Percentiles rank a stretch among this genome's conserved stretches.
phyloP scores from a whole-genome alignment of 1,140 invertebrate genomes.

The Trialeurodes vaporariorum region DNA sequence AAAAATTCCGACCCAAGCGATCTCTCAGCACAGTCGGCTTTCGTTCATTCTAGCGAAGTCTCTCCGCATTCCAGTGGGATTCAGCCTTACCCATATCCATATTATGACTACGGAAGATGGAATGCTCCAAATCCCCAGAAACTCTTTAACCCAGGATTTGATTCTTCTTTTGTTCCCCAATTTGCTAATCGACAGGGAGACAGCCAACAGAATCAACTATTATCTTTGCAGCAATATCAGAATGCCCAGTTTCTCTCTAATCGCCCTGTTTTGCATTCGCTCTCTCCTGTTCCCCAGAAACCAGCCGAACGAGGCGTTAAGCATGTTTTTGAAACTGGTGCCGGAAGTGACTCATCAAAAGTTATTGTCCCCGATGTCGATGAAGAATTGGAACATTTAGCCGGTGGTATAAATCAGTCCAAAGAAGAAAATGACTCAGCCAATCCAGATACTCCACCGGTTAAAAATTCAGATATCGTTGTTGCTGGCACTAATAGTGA shows the following conservation, averaged over 20 bases:
- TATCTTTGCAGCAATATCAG: neutral
- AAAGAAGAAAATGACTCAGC: neutral
- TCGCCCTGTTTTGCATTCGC: neutral
- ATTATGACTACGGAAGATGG: neutral
- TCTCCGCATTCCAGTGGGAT: neutral
- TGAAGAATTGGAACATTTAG: constrained; percentile 66
- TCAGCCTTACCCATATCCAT: neutral
- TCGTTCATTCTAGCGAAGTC: neutral
- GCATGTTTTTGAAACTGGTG: neutral
- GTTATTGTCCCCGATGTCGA: constrained; percentile 75
- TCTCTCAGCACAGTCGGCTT: constrained; percentile 13
- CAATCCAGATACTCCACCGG: neutral
- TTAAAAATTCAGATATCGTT: no score
- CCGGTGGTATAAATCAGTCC: constrained; percentile 17
- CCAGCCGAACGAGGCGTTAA: neutral
- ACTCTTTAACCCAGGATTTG: neutral
- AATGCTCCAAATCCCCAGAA: neutral
- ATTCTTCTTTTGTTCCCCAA: neutral
- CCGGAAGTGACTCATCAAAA: constrained; percentile 37
- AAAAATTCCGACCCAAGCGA: constrained; percentile 32
- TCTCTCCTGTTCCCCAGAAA: neutral
- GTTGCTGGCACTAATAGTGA: neutral
- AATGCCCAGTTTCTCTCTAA: neutral
- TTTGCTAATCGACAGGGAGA: neutral
- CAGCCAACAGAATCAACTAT: neutral